A percentile compares a stretch with the other conserved stretches of the same genome.
Evolutionary conservation across 2,113 vertebrate genomes (phyloP).

Genomic region (Actenoides lindsayi): DNA sequence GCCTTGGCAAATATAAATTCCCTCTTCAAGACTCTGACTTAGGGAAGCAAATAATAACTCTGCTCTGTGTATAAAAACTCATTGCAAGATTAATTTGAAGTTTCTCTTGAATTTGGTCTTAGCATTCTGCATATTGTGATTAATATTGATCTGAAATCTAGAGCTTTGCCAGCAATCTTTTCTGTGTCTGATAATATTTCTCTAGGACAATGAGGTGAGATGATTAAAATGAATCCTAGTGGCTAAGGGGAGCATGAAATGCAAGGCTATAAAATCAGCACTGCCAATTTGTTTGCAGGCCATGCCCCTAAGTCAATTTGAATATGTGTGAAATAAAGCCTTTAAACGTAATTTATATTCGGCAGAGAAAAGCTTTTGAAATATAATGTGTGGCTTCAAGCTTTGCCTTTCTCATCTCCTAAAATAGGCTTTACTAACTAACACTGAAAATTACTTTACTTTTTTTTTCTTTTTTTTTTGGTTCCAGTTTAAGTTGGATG

Average conservation of each 20-base stretch:
- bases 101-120: not conserved
- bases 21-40: not conserved
- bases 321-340: constrained; percentile 50
- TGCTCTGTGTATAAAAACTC: not conserved
- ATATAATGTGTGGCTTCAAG: constrained; percentile 33
- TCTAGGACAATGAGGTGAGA: constrained; percentile 43
- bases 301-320: constrained; percentile 38
- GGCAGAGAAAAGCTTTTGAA: constrained; percentile 1
- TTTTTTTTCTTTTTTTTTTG: not conserved
- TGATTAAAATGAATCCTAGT: constrained; percentile 54
- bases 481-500: not conserved
- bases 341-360: constrained; percentile 60
- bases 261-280: constrained; percentile 11
- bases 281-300: constrained; percentile 45
- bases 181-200: constrained; percentile 42
- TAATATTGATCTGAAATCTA: constrained; percentile 46
- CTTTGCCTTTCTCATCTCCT: constrained; percentile 41
- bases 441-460: not conserved
- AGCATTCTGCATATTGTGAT: not conserved
- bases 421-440: constrained; percentile 31
- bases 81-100: constrained; percentile 12
- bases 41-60: not conserved
- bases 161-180: not conserved
- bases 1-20: not conserved
- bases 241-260: constrained; percentile 18